phyloP scores from a whole-genome alignment of 2,113 vertebrate genomes.

The Otocyon megalotis region DNA sequence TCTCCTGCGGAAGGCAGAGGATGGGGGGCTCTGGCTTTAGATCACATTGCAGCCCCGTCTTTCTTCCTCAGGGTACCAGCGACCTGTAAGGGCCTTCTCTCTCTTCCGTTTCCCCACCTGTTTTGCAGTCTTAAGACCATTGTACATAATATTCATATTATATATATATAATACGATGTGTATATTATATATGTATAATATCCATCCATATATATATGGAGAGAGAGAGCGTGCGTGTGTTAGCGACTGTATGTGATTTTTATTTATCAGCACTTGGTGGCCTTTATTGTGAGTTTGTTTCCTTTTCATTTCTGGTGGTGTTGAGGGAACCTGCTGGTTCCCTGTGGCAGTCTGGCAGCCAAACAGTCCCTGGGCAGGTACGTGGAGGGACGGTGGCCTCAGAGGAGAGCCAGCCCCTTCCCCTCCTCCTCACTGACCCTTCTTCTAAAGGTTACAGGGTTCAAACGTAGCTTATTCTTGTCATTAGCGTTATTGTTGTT shows the following conservation, averaged over 20 bases:
- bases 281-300: slow-evolving; percentile 57
- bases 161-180: neutral
- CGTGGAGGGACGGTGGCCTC: neutral
- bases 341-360: slow-evolving; percentile 42
- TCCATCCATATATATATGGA: neutral
- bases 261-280: slow-evolving; percentile 75
- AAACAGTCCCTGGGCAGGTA: slow-evolving; percentile 49
- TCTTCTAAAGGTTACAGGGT: slow-evolving; percentile 80
- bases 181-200: neutral
- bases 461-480: slow-evolving; percentile 42
- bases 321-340: neutral
- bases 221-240: neutral
- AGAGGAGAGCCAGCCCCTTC: neutral
- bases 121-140: slow-evolving; percentile 53
- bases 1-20: neutral
- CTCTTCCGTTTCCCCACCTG: neutral
- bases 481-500: slow-evolving; percentile 15
- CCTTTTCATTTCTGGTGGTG: neutral
- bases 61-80: neutral
- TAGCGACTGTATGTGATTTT: neutral
- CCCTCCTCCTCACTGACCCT: neutral
- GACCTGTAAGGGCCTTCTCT: neutral
- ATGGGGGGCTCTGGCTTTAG: neutral
- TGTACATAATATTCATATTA: slow-evolving; percentile 60
- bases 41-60: neutral